Base-by-base conservation (phyloP, 2,888 invertebrate species). In the Drosophila basisetae region DNA sequence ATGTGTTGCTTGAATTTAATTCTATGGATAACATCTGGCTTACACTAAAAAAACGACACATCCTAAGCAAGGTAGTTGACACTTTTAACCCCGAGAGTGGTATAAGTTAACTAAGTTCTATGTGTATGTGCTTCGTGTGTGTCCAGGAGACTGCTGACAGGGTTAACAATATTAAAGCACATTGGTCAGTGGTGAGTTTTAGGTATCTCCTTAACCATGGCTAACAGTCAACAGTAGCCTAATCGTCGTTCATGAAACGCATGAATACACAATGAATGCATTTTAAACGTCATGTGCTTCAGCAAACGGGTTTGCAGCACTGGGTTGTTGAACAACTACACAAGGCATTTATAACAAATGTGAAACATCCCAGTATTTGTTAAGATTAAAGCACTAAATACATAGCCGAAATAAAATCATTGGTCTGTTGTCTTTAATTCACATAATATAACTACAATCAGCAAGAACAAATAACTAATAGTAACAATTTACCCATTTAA, bases 231-330 rank as follows among this genome's bases (percentile, higher is more conserved):
- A 52, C 43, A 35, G 41, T n/a, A 50, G 25, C 54, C 11, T 6
- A 10, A 5, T 35, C 25, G 18, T 37, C 18, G 39, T n/a, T n/a
- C 50, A n/a, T 50, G 30, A 56, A 35, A 25, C n/a, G 43, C 43
- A 37, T 53, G 58, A 69, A 53, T 53, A 53, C 30, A 39, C 35
- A 43, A 58, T 56, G 41, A 58, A 25, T 52, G 56, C 35, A 43
- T 35, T 58, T 35, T 10, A 43, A n/a, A 25, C 4, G 25, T 25
- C 35, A 43, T 13, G 25, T 41, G 33, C 22, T 28, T 68, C 30
- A 35, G 39, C 16, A 31, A 58, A 33, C 16, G 2, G 35, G 16
- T 9, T 22, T 31, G 7, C n/a, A 25, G 9, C 16, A 41, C 4
- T 9, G 25, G 37, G 25, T 58, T 37, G 3, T 18, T 53, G 10